Base-by-base conservation (phyloP, 2,888 invertebrate genomes). In the Fragum whitleyi region DNA sequence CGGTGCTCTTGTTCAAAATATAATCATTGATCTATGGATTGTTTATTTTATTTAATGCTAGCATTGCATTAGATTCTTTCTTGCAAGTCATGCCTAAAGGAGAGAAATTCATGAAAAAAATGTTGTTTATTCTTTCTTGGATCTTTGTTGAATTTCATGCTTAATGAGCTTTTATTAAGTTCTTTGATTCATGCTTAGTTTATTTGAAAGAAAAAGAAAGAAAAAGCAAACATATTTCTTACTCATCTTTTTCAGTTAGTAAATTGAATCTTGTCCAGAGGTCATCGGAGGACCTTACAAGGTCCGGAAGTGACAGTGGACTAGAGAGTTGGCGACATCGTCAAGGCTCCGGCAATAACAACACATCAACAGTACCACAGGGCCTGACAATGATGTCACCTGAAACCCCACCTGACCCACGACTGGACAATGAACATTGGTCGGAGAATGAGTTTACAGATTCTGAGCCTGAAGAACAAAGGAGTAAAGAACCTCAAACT, bases 381-480 rank as follows among this genome's bases (percentile, higher is more conserved):
- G 90, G 91, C 7, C 84, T 91, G 61, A 89, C 87, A 47, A 90
- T 91, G 90, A 87, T 88, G 83, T 91, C 91, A 7, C 91, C 91
- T 1, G 87, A 88, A 51, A 86, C 89, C 26, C 90, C 90, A 11
- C 86, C 88, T 19, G 82, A 83, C 69, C 85, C 85, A 9, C 80
- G 79, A 7, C 62, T 85, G 1, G 81, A 79, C 14, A 97, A 97
- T 90, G 92, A 90, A 5, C 97, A 96, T 91, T 98, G 97, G 97
- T 97, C 97, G 90, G 97, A 97, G 91, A 97, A 97, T 93, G 97
- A 97, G 91, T 97, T 97, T 83, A 97, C 97, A 3, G 90, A 91
- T 75, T 88, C 88, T 51, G 91, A 91, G 32, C 85, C 86, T 11
- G 91, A 90, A 39, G 87, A 87, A 42, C 86, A 85, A 39, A 77